Conservation (phyloP, 2,797 vertebrate genomes). For the Gallinago nigripennis region DNA sequence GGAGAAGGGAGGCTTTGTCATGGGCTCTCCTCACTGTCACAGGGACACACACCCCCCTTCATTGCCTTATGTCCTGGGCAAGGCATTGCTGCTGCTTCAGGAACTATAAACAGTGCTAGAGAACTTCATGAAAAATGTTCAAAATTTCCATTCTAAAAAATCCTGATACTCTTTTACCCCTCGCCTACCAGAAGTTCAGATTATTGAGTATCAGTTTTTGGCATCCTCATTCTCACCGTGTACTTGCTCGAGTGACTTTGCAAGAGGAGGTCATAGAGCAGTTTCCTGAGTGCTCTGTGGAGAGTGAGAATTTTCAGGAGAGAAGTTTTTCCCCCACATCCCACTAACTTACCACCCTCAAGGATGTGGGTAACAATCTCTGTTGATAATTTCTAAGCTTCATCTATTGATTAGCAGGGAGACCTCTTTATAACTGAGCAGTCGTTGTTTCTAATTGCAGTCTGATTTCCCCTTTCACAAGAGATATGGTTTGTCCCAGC, state of each 20-base stretch:
- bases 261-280: neutral
- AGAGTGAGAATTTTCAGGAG: neutral
- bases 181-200: rapidly evolving
- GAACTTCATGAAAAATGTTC: neutral
- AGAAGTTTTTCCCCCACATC: neutral
- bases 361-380: neutral
- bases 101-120: neutral
- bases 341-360: neutral
- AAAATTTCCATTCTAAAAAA: neutral
- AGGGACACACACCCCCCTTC: neutral
- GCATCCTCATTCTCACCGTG: neutral
- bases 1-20: neutral
- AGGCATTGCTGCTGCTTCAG: neutral
- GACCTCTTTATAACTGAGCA: neutral
- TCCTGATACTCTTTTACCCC: neutral
- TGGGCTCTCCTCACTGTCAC: neutral
- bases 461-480: neutral
- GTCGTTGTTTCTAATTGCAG: neutral
- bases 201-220: neutral
- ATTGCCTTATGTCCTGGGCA: neutral
- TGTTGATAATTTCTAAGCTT: neutral
- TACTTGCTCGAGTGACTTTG: neutral
- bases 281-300: neutral
- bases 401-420: neutral
- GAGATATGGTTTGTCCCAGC: neutral